Percentiles rank a stretch among this genome's conserved stretches.
Evolutionary conservation across 2,888 invertebrate species (phyloP).

Genomic region (Chymomyza procnemis): DNA sequence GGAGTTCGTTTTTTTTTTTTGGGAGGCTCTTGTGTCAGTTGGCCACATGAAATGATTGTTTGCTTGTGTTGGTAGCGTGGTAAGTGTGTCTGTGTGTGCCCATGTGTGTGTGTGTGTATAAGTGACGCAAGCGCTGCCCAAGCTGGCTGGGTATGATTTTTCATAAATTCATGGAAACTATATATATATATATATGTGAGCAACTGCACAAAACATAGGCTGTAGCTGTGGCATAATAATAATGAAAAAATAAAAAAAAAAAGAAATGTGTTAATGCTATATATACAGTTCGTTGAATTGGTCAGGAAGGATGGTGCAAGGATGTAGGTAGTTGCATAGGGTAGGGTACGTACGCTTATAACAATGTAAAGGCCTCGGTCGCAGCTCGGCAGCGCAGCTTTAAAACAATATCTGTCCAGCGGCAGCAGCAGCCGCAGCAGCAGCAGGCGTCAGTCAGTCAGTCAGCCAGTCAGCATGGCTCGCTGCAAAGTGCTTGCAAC

Average conservation of each 20-base stretch:
- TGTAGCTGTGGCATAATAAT: constrained; percentile 36
- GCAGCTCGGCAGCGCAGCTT: background rate
- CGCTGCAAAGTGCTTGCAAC: background rate
- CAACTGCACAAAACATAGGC: constrained; percentile 63
- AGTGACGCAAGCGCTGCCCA: constrained; percentile 47
- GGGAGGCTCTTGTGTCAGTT: constrained; percentile 22
- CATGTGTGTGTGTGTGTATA: constrained; percentile 24
- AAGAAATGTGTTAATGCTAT: constrained; percentile 67
- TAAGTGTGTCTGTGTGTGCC: constrained; percentile 14
- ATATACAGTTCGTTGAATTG: constrained; percentile 30
- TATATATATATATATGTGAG: constrained; percentile 61
- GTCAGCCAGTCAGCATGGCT: background rate
- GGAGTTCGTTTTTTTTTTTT: constrained; percentile 34
- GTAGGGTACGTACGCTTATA: constrained; percentile 15
- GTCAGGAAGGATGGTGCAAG: background rate
- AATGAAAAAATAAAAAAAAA: too few species aligned
- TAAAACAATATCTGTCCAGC: background rate
- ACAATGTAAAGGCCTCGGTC: constrained; percentile 36
- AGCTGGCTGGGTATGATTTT: constrained; percentile 56
- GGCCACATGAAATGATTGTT: constrained; percentile 11
- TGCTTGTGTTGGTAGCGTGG: constrained; percentile 5
- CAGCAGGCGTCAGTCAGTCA: background rate
- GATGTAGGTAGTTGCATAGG: background rate
- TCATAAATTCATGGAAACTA: constrained; percentile 67
- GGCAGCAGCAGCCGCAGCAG: too few species aligned